A percentile compares a stretch with the other conserved stretches of the same genome.
phyloP scores from a whole-genome alignment of 2,797 vertebrate species.

The Taenioides sp. region DNA sequence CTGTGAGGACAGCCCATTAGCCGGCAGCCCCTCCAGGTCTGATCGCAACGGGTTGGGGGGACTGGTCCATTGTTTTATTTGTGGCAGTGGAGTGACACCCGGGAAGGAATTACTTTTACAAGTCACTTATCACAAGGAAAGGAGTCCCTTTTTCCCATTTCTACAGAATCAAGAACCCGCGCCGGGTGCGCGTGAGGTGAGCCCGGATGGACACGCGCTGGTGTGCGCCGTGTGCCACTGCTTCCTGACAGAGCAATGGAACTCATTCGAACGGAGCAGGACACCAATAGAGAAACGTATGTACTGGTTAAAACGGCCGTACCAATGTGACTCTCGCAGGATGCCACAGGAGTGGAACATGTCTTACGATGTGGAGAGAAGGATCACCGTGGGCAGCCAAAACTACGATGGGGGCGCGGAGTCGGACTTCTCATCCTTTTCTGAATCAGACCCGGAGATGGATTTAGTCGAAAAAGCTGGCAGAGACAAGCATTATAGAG shows the following conservation, averaged over 20 bases:
- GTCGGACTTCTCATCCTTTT: constrained; percentile 89
- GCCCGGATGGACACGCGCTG: constrained; percentile 84
- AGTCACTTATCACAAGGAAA: constrained; percentile 79
- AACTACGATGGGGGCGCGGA: constrained; percentile 79
- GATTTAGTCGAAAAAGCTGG: constrained; percentile 62
- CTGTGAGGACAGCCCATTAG: constrained; percentile 73
- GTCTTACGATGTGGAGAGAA: constrained; percentile 75
- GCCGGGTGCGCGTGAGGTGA: constrained; percentile 86
- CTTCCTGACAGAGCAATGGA: constrained; percentile 95
- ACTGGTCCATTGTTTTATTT: constrained; percentile 89
- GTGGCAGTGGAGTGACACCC: constrained; percentile 87
- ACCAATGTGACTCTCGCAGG: constrained; percentile 88
- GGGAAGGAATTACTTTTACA: constrained; percentile 87
- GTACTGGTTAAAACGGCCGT: constrained; percentile 95
- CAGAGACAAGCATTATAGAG: constrained; percentile 64
- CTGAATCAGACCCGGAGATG: constrained; percentile 88
- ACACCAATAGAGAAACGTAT: constrained; percentile 95
- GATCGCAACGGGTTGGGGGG: constrained; percentile 73
- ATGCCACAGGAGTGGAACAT: constrained; percentile 79
- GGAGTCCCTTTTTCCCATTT: constrained; percentile 89
- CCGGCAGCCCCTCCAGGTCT: constrained; percentile 68
- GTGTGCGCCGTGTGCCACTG: constrained; percentile 95
- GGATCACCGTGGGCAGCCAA: constrained; percentile 68
- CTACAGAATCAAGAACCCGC: constrained; percentile 93
- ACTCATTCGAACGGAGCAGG: constrained; percentile 91